Percentiles rank a stretch among this genome's conserved stretches.
Conservation (phyloP, 1,140 invertebrate species). For the Drusus annulatus region DNA sequence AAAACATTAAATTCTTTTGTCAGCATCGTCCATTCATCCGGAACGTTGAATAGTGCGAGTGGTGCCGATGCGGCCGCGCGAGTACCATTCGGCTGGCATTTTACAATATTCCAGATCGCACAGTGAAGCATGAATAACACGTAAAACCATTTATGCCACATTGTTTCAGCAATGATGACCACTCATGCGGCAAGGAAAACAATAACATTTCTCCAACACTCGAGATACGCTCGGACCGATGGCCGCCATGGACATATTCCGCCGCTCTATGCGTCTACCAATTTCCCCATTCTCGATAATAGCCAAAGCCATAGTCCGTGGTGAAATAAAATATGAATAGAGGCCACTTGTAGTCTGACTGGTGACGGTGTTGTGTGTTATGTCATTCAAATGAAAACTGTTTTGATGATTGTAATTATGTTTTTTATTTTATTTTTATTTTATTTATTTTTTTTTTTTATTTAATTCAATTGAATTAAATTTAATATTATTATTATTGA, state of each 20-base stretch:
- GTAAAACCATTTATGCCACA: slow-evolving; percentile 30
- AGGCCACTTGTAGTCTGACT: too few relatives aligned
- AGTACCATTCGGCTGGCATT: slow-evolving; percentile 1
- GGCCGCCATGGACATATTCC: not conserved
- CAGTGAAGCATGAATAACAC: slow-evolving; percentile 18
- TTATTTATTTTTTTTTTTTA: too few relatives aligned
- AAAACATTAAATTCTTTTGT: not conserved
- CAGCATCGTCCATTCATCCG: not conserved
- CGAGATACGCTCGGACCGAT: not conserved
- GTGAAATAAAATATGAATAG: too few relatives aligned
- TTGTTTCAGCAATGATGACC: slow-evolving; percentile 20
- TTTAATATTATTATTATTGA: too few relatives aligned
- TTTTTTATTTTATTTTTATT: too few relatives aligned
- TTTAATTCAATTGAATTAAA: too few relatives aligned
- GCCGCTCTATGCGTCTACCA: not conserved
- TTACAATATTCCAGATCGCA: slow-evolving; percentile 17
- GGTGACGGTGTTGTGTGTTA: too few relatives aligned
- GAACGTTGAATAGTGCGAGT: not conserved
- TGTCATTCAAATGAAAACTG: too few relatives aligned
- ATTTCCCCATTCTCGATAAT: too few relatives aligned
- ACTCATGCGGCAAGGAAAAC: slow-evolving; percentile 9
- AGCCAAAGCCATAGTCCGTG: too few relatives aligned
- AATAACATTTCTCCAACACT: slow-evolving; percentile 25
- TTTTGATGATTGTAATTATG: too few relatives aligned
- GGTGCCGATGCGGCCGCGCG: not conserved